Evolutionary conservation across 1,140 invertebrate species (phyloP).

Genomic region (Saccostrea cuccullata): DNA sequence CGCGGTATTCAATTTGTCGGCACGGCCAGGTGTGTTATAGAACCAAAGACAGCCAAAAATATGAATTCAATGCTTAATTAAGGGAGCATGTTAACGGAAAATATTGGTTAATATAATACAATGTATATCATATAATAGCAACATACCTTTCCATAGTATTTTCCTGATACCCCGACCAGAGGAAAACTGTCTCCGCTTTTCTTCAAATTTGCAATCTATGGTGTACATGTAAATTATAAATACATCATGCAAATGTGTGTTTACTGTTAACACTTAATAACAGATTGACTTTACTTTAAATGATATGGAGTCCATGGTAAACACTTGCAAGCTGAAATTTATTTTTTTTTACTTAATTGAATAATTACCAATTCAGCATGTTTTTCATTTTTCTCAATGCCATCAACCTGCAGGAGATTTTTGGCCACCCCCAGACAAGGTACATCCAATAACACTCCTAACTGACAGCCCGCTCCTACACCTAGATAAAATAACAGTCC

Average conservation of each 20-base stretch:
- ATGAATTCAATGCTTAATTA: no score
- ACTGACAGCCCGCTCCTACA: slow-evolving; percentile 78
- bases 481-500: slow-evolving; percentile 53
- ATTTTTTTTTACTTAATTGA: not conserved
- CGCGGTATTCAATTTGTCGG: no score
- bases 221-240: not conserved
- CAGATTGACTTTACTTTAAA: no score
- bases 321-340: no score
- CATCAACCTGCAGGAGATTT: slow-evolving; percentile 74
- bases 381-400: slow-evolving; percentile 71
- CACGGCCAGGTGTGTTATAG: no score
- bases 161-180: slow-evolving; percentile 60
- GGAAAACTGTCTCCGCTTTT: slow-evolving; percentile 67
- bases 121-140: not conserved
- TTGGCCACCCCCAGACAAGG: slow-evolving; percentile 78
- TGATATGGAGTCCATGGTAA: no score
- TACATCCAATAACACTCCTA: slow-evolving; percentile 74
- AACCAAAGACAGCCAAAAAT: no score
- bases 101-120: not conserved
- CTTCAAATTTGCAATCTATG: slow-evolving; percentile 62
- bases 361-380: slow-evolving; percentile 69
- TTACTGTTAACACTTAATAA: not conserved
- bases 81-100: not conserved
- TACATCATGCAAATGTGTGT: not conserved
- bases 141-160: slow-evolving; percentile 65